Evolutionary conservation across 2,113 vertebrate genomes (phyloP), one percentile per base, ranked within the genome.

Genomic region (Hirundichthys speculiger): DNA sequence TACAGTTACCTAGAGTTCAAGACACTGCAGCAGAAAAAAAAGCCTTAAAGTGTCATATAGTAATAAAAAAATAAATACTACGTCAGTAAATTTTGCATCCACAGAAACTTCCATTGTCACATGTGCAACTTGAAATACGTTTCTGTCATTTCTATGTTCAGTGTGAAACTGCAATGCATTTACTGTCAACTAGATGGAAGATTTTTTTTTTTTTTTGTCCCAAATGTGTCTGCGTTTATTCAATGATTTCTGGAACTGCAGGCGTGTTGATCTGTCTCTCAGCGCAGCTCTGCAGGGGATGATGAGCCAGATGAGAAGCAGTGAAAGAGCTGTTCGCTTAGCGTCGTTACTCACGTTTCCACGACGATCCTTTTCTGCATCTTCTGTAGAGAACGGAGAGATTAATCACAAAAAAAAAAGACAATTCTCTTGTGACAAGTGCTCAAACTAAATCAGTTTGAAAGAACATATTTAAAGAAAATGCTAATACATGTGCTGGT

Each of bases 321-420:
- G 43, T 15, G 40, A 69, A 45, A 46, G 13, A 1, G 5, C 0
- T 8, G 15, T 43, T 18, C 45, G 43, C 51, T 42, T 6, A 14
- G 46, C 20, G 49, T 63, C 21, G 64, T 61, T 63, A 92, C 91
- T 92, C 86, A 92, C 91, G 22, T 91, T 86, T 75, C 54, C 73
- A 46, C 30, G 21, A 5, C 14, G 38, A n/a, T 87, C 77, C 64
- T 86, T 85, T 24, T 82, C 80, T 9, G n/a, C 15, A 16, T 74
- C 82, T 41, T 91, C 91, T 92, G 86, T 21, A 41, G 47, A 60
- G 22, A 13, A 55, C 76, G 20, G 34, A 25, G 39, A 25, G 0
- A 43, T 10, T 2, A 2, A 27, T 77, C 45, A 53, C 19, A 39
- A 41, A 25, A 48, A 13, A 38, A 20, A 47, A 49, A 1, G 19